These are phyloP conservation scores for Proteles cristata DNA, from an alignment of 2,113 vertebrate species.

Conservation along the genomic window DNA sequence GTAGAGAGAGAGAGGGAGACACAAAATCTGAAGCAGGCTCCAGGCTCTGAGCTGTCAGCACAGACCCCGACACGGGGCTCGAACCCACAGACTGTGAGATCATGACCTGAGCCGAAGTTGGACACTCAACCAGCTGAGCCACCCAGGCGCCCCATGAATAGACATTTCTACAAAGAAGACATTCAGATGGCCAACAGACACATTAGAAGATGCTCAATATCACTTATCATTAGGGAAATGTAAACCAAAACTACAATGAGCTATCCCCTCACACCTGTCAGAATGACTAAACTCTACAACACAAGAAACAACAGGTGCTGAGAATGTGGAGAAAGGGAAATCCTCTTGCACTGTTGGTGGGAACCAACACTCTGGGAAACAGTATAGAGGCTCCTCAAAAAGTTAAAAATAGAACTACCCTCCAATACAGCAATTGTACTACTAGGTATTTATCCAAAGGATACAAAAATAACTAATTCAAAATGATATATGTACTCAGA, in stretches of 20 bases:
- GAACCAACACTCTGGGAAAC: background rate
- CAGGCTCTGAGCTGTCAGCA: too few relatives aligned
- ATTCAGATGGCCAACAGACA: background rate
- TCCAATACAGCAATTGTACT: background rate
- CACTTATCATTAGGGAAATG: background rate
- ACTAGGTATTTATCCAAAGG: background rate
- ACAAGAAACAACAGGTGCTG: background rate
- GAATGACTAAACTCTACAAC: background rate
- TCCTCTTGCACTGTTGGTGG: background rate
- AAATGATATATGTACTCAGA: background rate
- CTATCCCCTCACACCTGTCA: background rate
- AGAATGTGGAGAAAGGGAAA: background rate
- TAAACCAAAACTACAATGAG: background rate
- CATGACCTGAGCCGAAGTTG: too few relatives aligned
- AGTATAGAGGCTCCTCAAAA: background rate
- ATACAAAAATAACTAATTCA: background rate
- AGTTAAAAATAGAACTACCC: background rate
- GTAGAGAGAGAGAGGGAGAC: too few relatives aligned
- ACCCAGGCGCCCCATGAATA: background rate
- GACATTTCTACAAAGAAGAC: background rate
- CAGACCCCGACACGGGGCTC: too few relatives aligned
- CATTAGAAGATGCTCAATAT: background rate
- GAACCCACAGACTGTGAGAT: too few relatives aligned
- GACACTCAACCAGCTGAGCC: too few relatives aligned
- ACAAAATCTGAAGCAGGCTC: too few relatives aligned